A percentile compares a stretch with the other conserved stretches of the same genome.
phyloP scores from a whole-genome alignment of 2,113 vertebrate species.

The Glaucidium brasilianum region DNA sequence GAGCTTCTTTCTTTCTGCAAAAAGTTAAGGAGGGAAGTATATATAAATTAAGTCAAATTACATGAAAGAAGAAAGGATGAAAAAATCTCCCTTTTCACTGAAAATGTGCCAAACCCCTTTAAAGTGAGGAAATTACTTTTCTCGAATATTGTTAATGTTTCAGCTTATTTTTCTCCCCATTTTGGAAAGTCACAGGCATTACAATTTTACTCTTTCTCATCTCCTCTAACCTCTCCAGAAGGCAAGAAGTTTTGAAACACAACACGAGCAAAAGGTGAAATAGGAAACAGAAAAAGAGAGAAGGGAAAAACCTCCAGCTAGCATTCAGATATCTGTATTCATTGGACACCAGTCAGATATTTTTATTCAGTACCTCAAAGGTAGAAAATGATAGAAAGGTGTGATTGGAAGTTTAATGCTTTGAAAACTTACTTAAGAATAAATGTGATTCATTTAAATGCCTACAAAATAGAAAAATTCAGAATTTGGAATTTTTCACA shows the following conservation, averaged over 20 bases:
- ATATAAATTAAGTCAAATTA: conserved; percentile 17
- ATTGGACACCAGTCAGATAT: not conserved
- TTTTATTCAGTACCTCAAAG: conserved; percentile 2
- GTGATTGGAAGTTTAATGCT: conserved; percentile 18
- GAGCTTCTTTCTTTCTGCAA: not conserved
- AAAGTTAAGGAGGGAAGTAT: not conserved
- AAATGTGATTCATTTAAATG: not conserved
- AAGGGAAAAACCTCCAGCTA: not conserved
- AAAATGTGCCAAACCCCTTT: not conserved
- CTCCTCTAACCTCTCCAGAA: not conserved
- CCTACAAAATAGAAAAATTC: not conserved
- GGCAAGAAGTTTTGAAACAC: not conserved
- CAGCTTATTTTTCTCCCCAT: not conserved
- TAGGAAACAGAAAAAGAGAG: not conserved
- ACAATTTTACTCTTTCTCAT: not conserved
- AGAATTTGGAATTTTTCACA: not conserved
- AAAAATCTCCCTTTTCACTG: not conserved
- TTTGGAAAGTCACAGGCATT: not conserved
- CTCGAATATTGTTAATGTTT: conserved; percentile 14
- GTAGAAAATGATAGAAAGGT: conserved; percentile 7
- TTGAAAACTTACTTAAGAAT: conserved; percentile 33
- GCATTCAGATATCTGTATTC: not conserved
- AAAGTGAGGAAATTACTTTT: conserved; percentile 28
- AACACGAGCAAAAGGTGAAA: not conserved
- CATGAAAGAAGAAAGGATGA: not conserved